phyloP scores from a whole-genome alignment of 1,140 invertebrate species.

The Drosophila setifemur region DNA sequence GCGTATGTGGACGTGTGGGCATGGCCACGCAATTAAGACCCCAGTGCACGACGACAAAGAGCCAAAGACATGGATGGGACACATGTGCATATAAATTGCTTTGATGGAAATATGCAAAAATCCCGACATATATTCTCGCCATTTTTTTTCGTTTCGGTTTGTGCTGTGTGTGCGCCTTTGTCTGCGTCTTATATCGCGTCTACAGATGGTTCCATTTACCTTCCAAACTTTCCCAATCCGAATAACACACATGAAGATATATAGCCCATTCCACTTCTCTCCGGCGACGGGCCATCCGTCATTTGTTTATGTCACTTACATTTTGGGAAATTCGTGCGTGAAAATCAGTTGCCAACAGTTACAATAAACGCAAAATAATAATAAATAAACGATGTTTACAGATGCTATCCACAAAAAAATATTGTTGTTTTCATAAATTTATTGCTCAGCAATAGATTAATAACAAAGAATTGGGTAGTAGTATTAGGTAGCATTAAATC shows the following conservation, averaged over 20 bases:
- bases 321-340: constrained; percentile 30
- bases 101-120: constrained; percentile 52
- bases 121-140: constrained; percentile 8
- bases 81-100: constrained; percentile 49
- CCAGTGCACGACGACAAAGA: constrained; percentile 28
- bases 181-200: constrained; percentile 10
- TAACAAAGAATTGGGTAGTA: no score
- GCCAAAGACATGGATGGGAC: constrained; percentile 11
- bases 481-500: no score
- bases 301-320: constrained; percentile 27
- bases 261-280: neutral
- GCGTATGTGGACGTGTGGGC: constrained; percentile 5
- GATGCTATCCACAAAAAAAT: no score
- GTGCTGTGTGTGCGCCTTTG: no score
- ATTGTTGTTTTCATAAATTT: no score
- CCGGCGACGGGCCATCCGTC: constrained; percentile 14
- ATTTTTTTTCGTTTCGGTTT: no score
- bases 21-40: constrained; percentile 49
- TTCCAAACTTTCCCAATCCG: neutral
- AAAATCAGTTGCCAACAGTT: constrained; percentile 26
- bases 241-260: constrained; percentile 2
- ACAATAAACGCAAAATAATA: constrained; percentile 15
- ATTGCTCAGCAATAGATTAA: no score
- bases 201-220: constrained; percentile 18
- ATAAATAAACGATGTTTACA: constrained; percentile 8